Conservation (phyloP, 2,888 invertebrate genomes). For the Parasteatoda lunata region DNA sequence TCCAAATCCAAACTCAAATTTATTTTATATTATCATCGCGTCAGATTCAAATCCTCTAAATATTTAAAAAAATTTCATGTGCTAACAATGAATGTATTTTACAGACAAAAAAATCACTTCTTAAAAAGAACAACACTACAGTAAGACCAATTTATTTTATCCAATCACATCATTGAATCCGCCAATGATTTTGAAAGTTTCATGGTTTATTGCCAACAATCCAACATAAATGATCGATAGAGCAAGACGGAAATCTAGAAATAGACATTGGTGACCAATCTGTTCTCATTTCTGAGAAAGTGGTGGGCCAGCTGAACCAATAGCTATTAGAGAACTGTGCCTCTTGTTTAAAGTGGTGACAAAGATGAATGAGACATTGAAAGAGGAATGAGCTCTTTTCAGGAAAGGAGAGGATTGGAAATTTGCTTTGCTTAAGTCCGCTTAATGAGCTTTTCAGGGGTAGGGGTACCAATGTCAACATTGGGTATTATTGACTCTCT, state of each 20-base stretch:
- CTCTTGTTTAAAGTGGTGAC: conserved; percentile 65
- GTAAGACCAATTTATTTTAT: too few species aligned
- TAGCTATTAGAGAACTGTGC: conserved; percentile 40
- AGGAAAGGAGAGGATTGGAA: conserved; percentile 60
- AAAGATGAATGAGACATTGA: conserved; percentile 65
- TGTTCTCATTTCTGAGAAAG: conserved; percentile 35
- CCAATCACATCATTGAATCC: too few species aligned
- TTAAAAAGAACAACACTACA: too few species aligned
- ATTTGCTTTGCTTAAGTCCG: conserved; percentile 63
- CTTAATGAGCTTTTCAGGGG: conserved; percentile 59
- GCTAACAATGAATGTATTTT: too few species aligned
- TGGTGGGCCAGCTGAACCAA: conserved; percentile 41
- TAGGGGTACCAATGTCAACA: conserved; percentile 52
- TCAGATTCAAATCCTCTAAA: too few species aligned
- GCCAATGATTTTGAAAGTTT: too few species aligned
- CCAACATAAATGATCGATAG: conserved; percentile 17
- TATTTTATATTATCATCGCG: too few species aligned
- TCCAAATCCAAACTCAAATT: too few species aligned
- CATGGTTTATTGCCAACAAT: background rate
- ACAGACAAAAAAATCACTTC: too few species aligned
- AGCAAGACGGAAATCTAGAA: conserved; percentile 15
- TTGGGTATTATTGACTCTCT: conserved; percentile 51
- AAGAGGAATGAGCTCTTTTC: conserved; percentile 42
- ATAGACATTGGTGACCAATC: background rate
- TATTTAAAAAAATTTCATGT: too few species aligned